Evolutionary conservation across 2,888 invertebrate species (phyloP), one percentile per base, ranked within the genome.

Genomic region (Drosophila stalkeri): DNA sequence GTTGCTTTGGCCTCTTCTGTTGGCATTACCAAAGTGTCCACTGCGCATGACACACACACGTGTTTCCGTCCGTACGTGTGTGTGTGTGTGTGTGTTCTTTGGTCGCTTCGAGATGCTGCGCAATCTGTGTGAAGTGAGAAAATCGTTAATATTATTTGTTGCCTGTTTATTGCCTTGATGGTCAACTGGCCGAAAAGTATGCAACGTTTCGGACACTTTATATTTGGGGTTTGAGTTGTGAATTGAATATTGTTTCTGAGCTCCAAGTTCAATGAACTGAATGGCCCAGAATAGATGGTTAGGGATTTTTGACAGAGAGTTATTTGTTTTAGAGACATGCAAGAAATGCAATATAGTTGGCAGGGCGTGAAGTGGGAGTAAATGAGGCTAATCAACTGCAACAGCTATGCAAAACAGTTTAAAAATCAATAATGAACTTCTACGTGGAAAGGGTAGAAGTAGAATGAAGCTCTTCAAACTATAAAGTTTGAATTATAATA

Each of bases 11-110:
- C 63, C 74, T 76, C 72, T 74, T 67, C 61, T 64, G 72, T 63
- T 79, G 70, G 63, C 76, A 76, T 79, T 79, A 81, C 89, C 89
- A 87, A 87, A 79, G 18, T 11, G 14, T n/a, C 16, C 51, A 73
- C 56, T 87, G 90, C 91, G 92, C 91, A 91, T 91, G 91, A 77
- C 84, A 78, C 80, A 74, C 73, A 68, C 60, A 23, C 51, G 56
- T 16, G 44, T 11, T 20, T 9, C 9, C 18, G 18, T 47, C 31
- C 44, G 59, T 52, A 18, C 44, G 59, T 63, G 23, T 35, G 20
- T 71, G 64, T 67, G 71, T 47, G 63, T 62, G 54, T 63, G 27
- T 27, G 18, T 71, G 70, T 66, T 54, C 75, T 69, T 74, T 74
- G 80, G 66, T 70, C 69, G 47, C 47, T 47, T 82, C 68, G 47